These are phyloP conservation scores for Sthenelais limicola DNA, from an alignment of 2,888 invertebrate genomes.

Conservation along the genomic window DNA sequence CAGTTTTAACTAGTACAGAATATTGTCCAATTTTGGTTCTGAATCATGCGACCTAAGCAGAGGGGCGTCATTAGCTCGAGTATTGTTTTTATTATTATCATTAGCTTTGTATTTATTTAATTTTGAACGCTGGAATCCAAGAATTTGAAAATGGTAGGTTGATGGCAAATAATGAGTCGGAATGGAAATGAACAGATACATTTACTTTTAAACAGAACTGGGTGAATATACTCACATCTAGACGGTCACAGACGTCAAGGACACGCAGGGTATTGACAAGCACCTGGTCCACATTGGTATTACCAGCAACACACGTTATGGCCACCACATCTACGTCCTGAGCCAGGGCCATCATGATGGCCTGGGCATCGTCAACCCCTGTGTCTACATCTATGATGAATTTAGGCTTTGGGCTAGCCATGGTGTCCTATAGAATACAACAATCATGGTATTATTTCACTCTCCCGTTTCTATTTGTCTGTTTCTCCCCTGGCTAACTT, in stretches of 20 bases:
- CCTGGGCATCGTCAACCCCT: slow-evolving; percentile 71
- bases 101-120: too few species aligned
- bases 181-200: background rate
- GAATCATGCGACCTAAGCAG: too few species aligned
- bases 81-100: too few species aligned
- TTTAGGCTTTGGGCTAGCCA: slow-evolving; percentile 46
- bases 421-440: too few species aligned
- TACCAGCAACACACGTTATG: slow-evolving; percentile 84
- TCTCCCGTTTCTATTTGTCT: too few species aligned
- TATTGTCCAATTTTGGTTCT: too few species aligned
- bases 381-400: slow-evolving; percentile 70
- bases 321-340: slow-evolving; percentile 77
- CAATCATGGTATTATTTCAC: too few species aligned
- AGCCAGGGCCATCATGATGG: slow-evolving; percentile 67
- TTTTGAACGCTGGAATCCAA: too few species aligned
- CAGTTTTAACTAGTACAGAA: too few species aligned
- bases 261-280: slow-evolving; percentile 81
- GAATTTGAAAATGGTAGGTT: too few species aligned
- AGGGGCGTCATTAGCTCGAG: too few species aligned
- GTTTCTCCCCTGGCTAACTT: too few species aligned
- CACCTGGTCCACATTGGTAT: slow-evolving; percentile 81
- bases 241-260: slow-evolving; percentile 66
- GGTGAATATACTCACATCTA: slow-evolving; percentile 20
- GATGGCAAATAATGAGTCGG: background rate
- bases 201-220: background rate